Conservation (phyloP, 2,797 vertebrate genomes). For the Spondyliosoma cantharus region DNA sequence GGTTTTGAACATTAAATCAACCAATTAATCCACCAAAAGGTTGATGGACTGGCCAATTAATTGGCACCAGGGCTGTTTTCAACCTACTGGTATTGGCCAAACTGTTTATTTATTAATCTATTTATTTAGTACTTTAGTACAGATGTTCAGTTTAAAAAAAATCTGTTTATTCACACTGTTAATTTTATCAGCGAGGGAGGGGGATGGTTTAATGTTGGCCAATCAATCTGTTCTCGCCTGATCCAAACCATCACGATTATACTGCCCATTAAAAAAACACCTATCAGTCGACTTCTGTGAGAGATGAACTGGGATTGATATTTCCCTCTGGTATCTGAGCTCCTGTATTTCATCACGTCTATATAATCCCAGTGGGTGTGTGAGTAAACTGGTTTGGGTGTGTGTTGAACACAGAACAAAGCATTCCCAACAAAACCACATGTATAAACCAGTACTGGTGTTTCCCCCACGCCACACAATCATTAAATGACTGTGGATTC, state of each 20-base stretch:
- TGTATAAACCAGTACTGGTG: neutral
- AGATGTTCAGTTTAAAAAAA: too few relatives aligned
- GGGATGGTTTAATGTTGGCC: too few relatives aligned
- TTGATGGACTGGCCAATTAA: too few relatives aligned
- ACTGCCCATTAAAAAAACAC: neutral
- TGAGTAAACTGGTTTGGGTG: constrained; percentile 8
- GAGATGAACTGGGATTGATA: neutral
- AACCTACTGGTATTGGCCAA: too few relatives aligned
- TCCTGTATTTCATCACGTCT: neutral
- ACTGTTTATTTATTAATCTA: too few relatives aligned
- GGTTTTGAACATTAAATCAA: neutral
- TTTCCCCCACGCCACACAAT: constrained; percentile 33
- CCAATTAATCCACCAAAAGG: neutral
- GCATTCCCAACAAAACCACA: constrained; percentile 14
- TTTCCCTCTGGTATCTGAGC: neutral
- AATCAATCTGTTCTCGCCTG: too few relatives aligned
- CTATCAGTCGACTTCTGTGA: neutral
- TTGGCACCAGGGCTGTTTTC: too few relatives aligned
- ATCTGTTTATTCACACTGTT: too few relatives aligned
- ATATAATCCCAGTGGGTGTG: constrained; percentile 7
- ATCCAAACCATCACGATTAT: too few relatives aligned
- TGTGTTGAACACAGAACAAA: constrained; percentile 19
- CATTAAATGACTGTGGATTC: constrained; percentile 58
- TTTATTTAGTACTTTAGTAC: too few relatives aligned
- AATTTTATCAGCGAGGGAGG: too few relatives aligned